A percentile compares a stretch with the other conserved stretches of the same genome.
Conservation (phyloP, 2,888 invertebrate species). For the Ophraella communa region DNA sequence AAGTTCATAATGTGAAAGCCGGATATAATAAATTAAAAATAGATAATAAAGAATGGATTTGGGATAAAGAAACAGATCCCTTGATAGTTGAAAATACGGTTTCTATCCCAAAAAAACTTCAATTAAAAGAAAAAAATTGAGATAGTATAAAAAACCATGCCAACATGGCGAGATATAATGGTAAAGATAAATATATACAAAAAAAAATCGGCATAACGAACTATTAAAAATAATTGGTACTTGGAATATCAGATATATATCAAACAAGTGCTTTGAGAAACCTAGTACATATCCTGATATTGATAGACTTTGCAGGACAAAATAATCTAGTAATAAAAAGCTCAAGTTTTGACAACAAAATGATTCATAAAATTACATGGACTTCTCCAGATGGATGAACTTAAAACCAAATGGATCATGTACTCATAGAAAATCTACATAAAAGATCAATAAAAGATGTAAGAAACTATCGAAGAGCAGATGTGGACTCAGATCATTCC, state of each 20-base stretch:
- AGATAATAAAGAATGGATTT: background rate
- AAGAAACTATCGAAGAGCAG: slow-evolving; percentile 19
- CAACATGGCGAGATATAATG: background rate
- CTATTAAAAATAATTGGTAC: background rate
- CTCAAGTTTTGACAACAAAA: slow-evolving; percentile 20
- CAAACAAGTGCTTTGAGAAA: background rate
- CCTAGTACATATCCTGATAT: background rate
- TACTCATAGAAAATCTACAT: slow-evolving; percentile 19
- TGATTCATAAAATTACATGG: slow-evolving; percentile 25
- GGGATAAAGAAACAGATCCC: background rate
- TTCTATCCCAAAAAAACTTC: background rate
- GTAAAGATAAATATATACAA: background rate
- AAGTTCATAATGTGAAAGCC: background rate
- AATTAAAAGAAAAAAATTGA: background rate
- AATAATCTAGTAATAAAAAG: no score
- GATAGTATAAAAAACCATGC: background rate
- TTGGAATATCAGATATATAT: background rate
- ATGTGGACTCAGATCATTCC: slow-evolving; percentile 19
- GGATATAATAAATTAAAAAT: background rate
- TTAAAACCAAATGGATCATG: slow-evolving; percentile 23
- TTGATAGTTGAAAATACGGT: background rate
- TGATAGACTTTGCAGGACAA: no score
- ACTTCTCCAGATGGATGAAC: slow-evolving; percentile 19
- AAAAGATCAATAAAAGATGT: slow-evolving; percentile 13
- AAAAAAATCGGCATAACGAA: background rate